A percentile compares a stretch with the other conserved stretches of the same genome.
Evolutionary conservation across 2,797 vertebrate species (phyloP).

Genomic region (Helicolenus hilgendorfi): DNA sequence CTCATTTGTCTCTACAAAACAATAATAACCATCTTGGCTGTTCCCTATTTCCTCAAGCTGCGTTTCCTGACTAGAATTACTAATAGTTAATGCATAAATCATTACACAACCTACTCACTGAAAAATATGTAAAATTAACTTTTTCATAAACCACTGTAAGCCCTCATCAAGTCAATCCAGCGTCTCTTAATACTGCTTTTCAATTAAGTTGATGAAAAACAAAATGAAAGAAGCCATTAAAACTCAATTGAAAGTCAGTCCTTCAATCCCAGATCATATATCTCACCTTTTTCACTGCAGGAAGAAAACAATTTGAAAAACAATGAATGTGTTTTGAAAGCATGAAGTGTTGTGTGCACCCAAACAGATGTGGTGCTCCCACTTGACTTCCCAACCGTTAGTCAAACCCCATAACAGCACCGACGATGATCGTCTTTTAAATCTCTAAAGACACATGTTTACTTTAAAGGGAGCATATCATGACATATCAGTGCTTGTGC

Average conservation of each 20-base stretch:
- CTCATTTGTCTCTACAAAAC: constrained; percentile 6
- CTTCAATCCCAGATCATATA: constrained; percentile 8
- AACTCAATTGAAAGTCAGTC: constrained; percentile 16
- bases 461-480: not conserved
- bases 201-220: constrained; percentile 32
- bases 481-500: too few relatives aligned
- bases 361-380: not conserved
- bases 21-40: constrained; percentile 17
- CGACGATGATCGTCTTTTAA: not conserved
- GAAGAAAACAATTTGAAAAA: constrained; percentile 14
- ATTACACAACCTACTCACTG: constrained; percentile 26
- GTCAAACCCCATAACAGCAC: not conserved
- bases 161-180: constrained; percentile 5
- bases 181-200: constrained; percentile 28
- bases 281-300: constrained; percentile 13
- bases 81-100: constrained; percentile 37
- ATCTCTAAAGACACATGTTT: not conserved
- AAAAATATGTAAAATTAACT: constrained; percentile 33
- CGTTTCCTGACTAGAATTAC: constrained; percentile 32
- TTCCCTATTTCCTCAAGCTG: constrained; percentile 28
- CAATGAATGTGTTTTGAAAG: constrained; percentile 22
- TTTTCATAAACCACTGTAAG: constrained; percentile 2
- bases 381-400: not conserved
- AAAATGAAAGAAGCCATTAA: constrained; percentile 35
- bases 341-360: not conserved